These are phyloP conservation scores for Oreochromis aureus DNA, from an alignment of 2,113 vertebrate species.

Conservation along the genomic window DNA sequence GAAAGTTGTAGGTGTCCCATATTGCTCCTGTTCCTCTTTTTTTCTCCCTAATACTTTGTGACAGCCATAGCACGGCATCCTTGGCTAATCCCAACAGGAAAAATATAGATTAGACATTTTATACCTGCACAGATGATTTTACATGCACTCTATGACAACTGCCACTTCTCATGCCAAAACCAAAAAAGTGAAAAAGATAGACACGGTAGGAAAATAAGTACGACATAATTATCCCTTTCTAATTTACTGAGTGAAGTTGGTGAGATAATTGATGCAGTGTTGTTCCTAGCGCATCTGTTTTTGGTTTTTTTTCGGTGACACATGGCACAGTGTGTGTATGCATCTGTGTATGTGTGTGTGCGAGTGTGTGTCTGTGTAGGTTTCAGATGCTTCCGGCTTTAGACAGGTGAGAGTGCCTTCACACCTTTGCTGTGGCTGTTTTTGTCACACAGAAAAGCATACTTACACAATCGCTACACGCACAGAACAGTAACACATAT, in stretches of 20 bases:
- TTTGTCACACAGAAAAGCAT: not conserved
- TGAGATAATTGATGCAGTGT: slow-evolving; percentile 49
- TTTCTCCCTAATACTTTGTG: slow-evolving; percentile 48
- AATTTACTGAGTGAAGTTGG: slow-evolving; percentile 43
- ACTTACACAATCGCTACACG: not conserved
- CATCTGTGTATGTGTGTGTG: not conserved
- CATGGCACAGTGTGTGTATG: not conserved
- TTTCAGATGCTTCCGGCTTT: slow-evolving; percentile 15
- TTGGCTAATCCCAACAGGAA: slow-evolving; percentile 59
- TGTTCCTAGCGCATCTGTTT: slow-evolving; percentile 49
- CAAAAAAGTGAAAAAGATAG: slow-evolving; percentile 20
- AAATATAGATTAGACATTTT: slow-evolving; percentile 66
- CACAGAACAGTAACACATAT: not conserved
- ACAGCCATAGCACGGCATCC: slow-evolving; percentile 61
- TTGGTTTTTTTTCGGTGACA: not conserved
- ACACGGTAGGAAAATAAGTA: slow-evolving; percentile 29
- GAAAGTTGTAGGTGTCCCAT: slow-evolving; percentile 21
- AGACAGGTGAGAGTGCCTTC: slow-evolving; percentile 47
- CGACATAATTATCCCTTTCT: slow-evolving; percentile 47
- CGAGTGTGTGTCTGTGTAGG: not conserved
- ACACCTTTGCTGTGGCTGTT: slow-evolving; percentile 17
- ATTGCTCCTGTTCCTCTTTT: slow-evolving; percentile 35
- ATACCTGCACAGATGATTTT: slow-evolving; percentile 67
- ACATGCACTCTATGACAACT: slow-evolving; percentile 49
- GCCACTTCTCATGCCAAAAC: slow-evolving; percentile 48